These are phyloP conservation scores for Salticus scenicus DNA, from an alignment of 2,888 invertebrate species.

Conservation along the genomic window DNA sequence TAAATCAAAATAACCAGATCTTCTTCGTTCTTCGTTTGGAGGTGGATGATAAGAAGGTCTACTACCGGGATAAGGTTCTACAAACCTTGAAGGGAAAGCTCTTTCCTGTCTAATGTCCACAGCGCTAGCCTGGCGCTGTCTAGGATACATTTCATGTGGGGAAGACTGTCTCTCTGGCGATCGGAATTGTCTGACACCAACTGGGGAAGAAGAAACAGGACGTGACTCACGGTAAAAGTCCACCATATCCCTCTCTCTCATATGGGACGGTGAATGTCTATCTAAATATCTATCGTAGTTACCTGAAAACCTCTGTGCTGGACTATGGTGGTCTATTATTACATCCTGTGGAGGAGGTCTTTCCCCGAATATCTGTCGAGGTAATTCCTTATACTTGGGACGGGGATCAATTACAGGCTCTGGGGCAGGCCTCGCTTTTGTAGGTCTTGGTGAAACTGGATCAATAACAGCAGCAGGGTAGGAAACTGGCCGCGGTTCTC, in stretches of 20 bases:
- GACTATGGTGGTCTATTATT: conserved; percentile 35
- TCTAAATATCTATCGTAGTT: conserved; percentile 41
- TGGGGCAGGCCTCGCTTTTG: conserved; percentile 30
- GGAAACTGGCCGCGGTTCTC: conserved; percentile 63
- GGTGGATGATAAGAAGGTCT: conserved; percentile 61
- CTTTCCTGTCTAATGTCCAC: conserved; percentile 47
- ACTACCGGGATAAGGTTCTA: conserved; percentile 51
- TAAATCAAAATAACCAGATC: conserved; percentile 66
- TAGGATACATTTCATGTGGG: conserved; percentile 46
- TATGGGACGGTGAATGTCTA: conserved; percentile 38
- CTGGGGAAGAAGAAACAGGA: conserved; percentile 52
- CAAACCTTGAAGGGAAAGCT: conserved; percentile 58
- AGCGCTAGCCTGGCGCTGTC: conserved; percentile 46
- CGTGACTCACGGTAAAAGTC: conserved; percentile 61
- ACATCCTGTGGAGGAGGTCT: conserved; percentile 26
- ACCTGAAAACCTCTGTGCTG: conserved; percentile 44
- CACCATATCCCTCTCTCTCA: conserved; percentile 32
- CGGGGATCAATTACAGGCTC: conserved; percentile 33
- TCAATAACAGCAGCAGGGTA: conserved; percentile 63
- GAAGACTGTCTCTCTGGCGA: conserved; percentile 61
- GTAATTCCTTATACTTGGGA: conserved; percentile 53
- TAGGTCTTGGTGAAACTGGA: conserved; percentile 54
- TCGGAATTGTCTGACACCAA: conserved; percentile 44
- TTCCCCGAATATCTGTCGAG: conserved; percentile 40
- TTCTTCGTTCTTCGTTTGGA: conserved; percentile 65